Evolutionary conservation across 2,888 invertebrate species (phyloP).

Genomic region (Trachelus troglodyta): DNA sequence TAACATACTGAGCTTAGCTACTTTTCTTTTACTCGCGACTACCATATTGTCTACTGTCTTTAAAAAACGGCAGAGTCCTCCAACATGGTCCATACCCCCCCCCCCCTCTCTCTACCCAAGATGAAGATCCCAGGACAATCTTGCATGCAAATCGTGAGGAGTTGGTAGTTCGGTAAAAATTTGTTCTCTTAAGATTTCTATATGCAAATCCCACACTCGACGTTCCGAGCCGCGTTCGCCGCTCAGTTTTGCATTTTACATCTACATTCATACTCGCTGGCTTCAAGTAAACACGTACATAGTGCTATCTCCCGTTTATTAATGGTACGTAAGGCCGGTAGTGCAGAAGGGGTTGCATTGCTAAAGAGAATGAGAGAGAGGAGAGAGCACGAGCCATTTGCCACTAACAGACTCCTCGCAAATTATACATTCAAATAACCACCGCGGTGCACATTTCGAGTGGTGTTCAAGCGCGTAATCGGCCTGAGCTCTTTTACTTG

Average conservation of each 20-base stretch:
- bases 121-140: conserved; percentile 43
- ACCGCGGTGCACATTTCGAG: not conserved
- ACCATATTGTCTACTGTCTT: not conserved
- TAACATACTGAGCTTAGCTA: not conserved
- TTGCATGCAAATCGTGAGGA: conserved; percentile 45
- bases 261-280: conserved; percentile 29
- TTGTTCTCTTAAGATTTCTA: conserved; percentile 45
- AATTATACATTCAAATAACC: conserved; percentile 1
- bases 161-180: conserved; percentile 34
- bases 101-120: not conserved
- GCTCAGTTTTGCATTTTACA: conserved; percentile 39
- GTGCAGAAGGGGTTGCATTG: conserved; percentile 10
- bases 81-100: not conserved
- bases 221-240: conserved; percentile 15
- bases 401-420: not conserved
- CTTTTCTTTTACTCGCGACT: not conserved
- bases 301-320: conserved; percentile 7
- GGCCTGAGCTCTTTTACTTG: not conserved
- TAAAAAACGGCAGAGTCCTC: not conserved
- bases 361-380: conserved; percentile 16
- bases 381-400: not conserved
- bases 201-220: conserved; percentile 38
- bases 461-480: not conserved
- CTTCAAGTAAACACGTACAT: conserved; percentile 12
- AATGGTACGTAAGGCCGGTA: conserved; percentile 4